phyloP scores from a whole-genome alignment of 2,797 vertebrate species.

The Emydoidea blandingii region DNA sequence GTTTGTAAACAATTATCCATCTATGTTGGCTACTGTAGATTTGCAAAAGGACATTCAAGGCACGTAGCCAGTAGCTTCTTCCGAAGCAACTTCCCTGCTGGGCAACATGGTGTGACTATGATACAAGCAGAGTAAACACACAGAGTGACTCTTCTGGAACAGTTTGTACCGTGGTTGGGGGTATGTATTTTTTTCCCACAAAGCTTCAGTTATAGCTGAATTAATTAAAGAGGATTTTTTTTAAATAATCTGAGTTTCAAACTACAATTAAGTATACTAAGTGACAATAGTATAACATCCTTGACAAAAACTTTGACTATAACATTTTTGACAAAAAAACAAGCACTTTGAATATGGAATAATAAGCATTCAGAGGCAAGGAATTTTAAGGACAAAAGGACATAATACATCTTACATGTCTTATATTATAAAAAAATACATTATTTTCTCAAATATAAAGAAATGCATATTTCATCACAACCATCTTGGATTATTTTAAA shows the following conservation, averaged over 20 bases:
- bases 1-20: neutral
- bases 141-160: neutral
- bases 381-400: neutral
- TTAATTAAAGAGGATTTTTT: neutral
- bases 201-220: neutral
- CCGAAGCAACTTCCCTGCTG: neutral
- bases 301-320: neutral
- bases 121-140: neutral
- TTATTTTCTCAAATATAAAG: neutral
- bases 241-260: neutral
- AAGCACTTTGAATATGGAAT: neutral
- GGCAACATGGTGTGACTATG: neutral
- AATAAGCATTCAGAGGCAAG: neutral
- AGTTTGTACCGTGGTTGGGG: neutral
- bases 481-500: neutral
- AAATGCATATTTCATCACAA: constrained; percentile 1
- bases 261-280: neutral
- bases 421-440: neutral
- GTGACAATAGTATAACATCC: neutral
- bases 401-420: neutral
- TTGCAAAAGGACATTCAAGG: neutral
- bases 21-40: neutral
- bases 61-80: neutral
- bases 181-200: neutral
- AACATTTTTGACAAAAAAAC: neutral